A percentile compares a stretch with the other conserved stretches of the same genome.
phyloP scores from a whole-genome alignment of 2,888 invertebrate genomes.

The Coecobrya sp. region DNA sequence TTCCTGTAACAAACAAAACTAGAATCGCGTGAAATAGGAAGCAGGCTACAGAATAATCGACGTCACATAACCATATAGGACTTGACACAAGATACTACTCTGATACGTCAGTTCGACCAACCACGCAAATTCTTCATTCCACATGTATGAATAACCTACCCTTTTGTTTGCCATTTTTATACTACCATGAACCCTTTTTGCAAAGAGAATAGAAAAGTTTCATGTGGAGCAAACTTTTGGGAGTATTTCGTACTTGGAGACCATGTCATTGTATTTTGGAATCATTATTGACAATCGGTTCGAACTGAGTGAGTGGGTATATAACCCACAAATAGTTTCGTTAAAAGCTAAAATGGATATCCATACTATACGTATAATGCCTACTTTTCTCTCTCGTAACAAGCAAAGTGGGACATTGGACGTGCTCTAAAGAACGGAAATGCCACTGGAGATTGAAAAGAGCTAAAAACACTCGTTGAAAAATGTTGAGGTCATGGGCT shows the following conservation, averaged over 20 bases:
- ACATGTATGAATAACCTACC: background rate
- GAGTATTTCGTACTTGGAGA: background rate
- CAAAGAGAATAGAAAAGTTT: background rate
- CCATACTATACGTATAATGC: no score
- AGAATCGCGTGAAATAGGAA: background rate
- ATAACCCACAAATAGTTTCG: no score
- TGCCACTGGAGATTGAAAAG: no score
- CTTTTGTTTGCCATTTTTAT: background rate
- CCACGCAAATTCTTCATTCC: slow-evolving; percentile 19
- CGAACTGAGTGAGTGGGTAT: background rate
- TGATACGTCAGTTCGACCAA: background rate
- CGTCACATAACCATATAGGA: background rate
- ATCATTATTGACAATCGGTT: background rate
- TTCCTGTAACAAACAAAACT: slow-evolving; percentile 2
- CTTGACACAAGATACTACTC: background rate
- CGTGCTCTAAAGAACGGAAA: no score
- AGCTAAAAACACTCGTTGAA: no score
- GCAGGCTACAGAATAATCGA: background rate
- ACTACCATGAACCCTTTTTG: background rate
- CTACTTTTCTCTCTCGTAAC: no score
- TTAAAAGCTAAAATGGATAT: no score
- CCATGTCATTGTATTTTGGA: background rate
- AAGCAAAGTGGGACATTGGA: no score
- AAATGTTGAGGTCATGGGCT: no score
- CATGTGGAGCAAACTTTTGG: background rate